Percentiles rank a stretch among this genome's conserved stretches.
phyloP scores from a whole-genome alignment of 2,113 vertebrate genomes.

The Lepus americanus region DNA sequence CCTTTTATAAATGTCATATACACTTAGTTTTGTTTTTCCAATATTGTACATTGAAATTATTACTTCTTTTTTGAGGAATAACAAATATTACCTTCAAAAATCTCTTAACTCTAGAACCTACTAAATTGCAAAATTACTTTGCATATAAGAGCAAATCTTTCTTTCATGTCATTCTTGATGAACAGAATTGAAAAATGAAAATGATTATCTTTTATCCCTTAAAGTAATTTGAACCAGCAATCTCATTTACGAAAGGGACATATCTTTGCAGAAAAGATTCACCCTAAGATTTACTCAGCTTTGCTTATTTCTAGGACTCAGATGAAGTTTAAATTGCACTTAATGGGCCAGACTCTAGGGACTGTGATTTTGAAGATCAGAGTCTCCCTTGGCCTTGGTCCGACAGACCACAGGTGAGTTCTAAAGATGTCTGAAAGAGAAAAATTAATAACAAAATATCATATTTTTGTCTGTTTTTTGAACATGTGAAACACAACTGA shows the following conservation, averaged over 20 bases:
- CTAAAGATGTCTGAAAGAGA: neutral
- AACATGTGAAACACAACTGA: neutral
- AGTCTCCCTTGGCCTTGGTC: neutral
- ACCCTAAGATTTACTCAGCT: neutral
- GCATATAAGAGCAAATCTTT: neutral
- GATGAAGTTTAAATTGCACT: neutral
- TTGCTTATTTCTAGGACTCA: neutral
- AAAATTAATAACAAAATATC: neutral
- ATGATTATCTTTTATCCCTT: neutral
- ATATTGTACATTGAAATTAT: neutral
- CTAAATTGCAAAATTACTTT: neutral
- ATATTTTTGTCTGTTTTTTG: neutral
- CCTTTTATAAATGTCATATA: too few relatives aligned
- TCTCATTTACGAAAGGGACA: neutral
- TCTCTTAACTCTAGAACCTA: neutral
- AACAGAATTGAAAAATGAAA: slow-evolving; percentile 34
- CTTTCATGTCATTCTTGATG: neutral
- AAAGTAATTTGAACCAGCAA: neutral
- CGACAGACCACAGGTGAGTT: neutral
- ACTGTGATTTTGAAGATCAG: neutral
- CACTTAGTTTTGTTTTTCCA: neutral
- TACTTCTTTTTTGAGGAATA: neutral
- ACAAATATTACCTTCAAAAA: slow-evolving; percentile 28
- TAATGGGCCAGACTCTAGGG: neutral
- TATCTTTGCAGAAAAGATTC: neutral